Percentiles rank a stretch among this genome's conserved stretches.
phyloP scores from a whole-genome alignment of 2,888 invertebrate genomes.

The Pseudeuparius sepicola region DNA sequence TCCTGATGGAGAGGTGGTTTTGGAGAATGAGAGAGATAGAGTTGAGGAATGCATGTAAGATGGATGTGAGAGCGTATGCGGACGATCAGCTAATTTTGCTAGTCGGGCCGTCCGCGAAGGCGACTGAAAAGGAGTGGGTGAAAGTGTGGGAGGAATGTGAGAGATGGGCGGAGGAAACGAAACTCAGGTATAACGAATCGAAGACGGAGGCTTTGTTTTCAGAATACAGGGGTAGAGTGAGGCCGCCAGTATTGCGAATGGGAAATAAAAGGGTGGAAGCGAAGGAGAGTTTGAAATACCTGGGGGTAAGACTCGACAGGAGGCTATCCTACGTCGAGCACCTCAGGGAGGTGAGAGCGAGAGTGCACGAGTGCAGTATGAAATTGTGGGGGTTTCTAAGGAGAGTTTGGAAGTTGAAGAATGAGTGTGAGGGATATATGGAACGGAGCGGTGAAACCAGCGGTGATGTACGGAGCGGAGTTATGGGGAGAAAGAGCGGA shows the following conservation, averaged over 20 bases:
- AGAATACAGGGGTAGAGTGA: conserved; percentile 1
- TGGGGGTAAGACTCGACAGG: conserved; percentile 16
- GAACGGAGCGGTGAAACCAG: too few species aligned
- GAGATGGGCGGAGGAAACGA: conserved; percentile 16
- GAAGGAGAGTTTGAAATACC: conserved; percentile 11
- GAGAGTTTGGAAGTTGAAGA: conserved; percentile 3
- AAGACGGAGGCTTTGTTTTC: conserved; percentile 21
- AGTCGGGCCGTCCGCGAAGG: conserved; percentile 13
- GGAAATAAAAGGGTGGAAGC: conserved; percentile 6
- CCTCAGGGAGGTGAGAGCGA: too few species aligned
- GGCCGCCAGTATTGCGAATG: conserved; percentile 14
- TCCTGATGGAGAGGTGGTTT: conserved; percentile 24
- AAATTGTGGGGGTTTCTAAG: conserved; percentile 7
- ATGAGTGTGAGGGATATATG: conserved; percentile 14
- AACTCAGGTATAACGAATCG: conserved; percentile 17
- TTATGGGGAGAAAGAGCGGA: conserved; percentile 21
- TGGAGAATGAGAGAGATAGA: not conserved
- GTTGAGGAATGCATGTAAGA: too few species aligned
- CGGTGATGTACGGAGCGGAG: conserved; percentile 19
- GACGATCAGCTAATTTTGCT: conserved; percentile 21
- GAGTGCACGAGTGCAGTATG: not conserved
- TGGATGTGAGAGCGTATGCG: conserved; percentile 12
- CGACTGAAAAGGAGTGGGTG: conserved; percentile 18
- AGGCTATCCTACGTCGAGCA: conserved; percentile 12
- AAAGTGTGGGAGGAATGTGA: conserved; percentile 16